Evolutionary conservation across 2,113 vertebrate genomes (phyloP).

Genomic region (Cochlearius cochlearius): DNA sequence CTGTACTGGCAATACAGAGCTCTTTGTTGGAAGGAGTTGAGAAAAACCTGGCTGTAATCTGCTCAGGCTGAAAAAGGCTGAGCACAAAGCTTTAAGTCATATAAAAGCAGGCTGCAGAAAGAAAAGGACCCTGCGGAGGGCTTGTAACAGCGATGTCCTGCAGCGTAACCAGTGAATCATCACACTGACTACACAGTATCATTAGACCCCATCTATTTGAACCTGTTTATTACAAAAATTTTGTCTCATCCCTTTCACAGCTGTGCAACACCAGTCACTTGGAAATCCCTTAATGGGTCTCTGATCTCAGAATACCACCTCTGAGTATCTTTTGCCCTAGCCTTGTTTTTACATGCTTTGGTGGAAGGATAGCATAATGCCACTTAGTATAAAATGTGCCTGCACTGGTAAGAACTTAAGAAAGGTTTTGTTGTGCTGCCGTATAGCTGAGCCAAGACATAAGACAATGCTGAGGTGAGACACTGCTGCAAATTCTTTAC

Average conservation of each 20-base stretch:
- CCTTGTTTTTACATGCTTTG: not conserved
- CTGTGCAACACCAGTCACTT: not conserved
- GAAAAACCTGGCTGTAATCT: not conserved
- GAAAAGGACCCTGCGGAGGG: not conserved
- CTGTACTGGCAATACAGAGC: not conserved
- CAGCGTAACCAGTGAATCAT: constrained; percentile 12
- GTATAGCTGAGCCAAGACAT: not conserved
- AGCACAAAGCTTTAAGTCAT: constrained; percentile 1
- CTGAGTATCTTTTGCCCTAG: not conserved
- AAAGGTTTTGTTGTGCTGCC: not conserved
- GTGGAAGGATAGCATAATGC: not conserved
- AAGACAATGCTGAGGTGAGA: not conserved
- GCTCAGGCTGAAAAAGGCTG: not conserved
- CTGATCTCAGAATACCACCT: not conserved
- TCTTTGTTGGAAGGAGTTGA: not conserved
- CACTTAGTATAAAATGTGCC: not conserved
- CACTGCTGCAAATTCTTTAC: not conserved
- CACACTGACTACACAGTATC: not conserved
- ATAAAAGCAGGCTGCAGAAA: not conserved
- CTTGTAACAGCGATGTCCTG: not conserved
- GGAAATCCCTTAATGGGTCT: not conserved
- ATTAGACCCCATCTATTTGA: not conserved
- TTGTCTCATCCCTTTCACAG: not conserved
- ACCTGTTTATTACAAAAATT: not conserved
- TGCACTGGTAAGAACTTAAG: not conserved